These are phyloP conservation scores for Motacilla alba DNA, from an alignment of 2,113 vertebrate species.

Conservation along the genomic window DNA sequence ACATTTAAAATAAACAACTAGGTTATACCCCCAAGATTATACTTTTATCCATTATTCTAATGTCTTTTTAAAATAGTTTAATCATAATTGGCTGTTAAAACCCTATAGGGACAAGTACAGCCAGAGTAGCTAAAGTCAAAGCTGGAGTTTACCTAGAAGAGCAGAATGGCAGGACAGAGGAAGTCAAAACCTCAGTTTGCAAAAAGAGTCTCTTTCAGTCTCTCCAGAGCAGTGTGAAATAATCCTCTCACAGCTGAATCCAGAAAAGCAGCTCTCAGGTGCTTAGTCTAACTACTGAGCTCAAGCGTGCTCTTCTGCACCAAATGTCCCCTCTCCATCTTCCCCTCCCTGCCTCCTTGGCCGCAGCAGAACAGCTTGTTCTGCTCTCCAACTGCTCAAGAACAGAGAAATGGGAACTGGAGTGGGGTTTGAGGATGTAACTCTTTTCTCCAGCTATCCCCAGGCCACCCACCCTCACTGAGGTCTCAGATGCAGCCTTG, in stretches of 20 bases:
- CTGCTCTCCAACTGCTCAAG: not conserved
- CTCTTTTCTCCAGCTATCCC: not conserved
- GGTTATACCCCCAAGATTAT: not conserved
- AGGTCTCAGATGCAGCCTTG: not conserved
- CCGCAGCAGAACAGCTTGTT: not conserved
- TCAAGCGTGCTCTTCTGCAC: not conserved
- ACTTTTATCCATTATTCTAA: not conserved
- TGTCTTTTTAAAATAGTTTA: not conserved
- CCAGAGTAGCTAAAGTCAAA: not conserved
- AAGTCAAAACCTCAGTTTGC: rapidly evolving
- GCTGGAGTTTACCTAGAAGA: not conserved
- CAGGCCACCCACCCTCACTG: not conserved
- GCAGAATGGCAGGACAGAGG: not conserved
- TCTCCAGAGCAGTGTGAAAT: not conserved
- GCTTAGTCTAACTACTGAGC: not conserved
- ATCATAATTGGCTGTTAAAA: not conserved
- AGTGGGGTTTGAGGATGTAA: not conserved
- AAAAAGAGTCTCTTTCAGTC: not conserved
- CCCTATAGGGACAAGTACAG: not conserved
- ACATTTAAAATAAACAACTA: not conserved
- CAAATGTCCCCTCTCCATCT: not conserved
- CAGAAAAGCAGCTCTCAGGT: not conserved
- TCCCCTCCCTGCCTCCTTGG: not conserved
- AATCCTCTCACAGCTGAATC: not conserved
- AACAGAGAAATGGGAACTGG: not conserved